Evolutionary conservation across 2,888 invertebrate species (phyloP).

Genomic region (Brachycybe producta): DNA sequence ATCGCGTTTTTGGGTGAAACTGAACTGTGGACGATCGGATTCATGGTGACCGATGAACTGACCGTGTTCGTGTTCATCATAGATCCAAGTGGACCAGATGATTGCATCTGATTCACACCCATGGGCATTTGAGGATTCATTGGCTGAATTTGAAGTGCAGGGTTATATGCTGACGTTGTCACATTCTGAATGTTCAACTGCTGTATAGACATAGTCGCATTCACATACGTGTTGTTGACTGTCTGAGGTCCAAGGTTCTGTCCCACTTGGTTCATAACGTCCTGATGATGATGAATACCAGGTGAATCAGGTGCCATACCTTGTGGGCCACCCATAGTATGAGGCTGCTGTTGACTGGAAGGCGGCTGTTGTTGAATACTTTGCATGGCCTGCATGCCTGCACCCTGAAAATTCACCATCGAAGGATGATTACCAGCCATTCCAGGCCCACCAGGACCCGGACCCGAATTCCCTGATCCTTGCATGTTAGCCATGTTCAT

Average conservation of each 20-base stretch:
- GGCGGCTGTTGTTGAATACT: slow-evolving; percentile 24
- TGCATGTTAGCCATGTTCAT: slow-evolving; percentile 25
- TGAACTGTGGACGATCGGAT: slow-evolving; percentile 24
- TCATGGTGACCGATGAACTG: slow-evolving; percentile 24
- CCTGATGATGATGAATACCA: slow-evolving; percentile 9
- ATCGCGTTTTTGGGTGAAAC: slow-evolving; percentile 20
- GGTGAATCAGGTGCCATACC: slow-evolving; percentile 13
- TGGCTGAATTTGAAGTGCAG: slow-evolving; percentile 24
- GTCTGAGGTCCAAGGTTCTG: slow-evolving; percentile 31
- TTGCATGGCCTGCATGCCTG: slow-evolving; percentile 31
- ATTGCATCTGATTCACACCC: slow-evolving; percentile 19
- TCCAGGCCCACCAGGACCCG: slow-evolving; percentile 24
- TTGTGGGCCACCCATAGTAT: slow-evolving; percentile 10
- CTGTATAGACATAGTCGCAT: slow-evolving; percentile 40
- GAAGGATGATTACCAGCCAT: slow-evolving; percentile 29
- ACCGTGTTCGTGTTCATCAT: slow-evolving; percentile 21
- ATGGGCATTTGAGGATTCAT: slow-evolving; percentile 22
- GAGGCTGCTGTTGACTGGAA: slow-evolving; percentile 16
- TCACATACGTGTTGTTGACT: slow-evolving; percentile 40
- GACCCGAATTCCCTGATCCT: slow-evolving; percentile 24
- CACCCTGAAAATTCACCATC: slow-evolving; percentile 36
- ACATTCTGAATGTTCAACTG: slow-evolving; percentile 40
- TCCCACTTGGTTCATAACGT: slow-evolving; percentile 23
- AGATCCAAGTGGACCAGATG: slow-evolving; percentile 9
- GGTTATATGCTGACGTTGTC: slow-evolving; percentile 26